These are phyloP conservation scores for Drosophila lowei DNA, from an alignment of 1,140 invertebrate species.

Conservation along the genomic window DNA sequence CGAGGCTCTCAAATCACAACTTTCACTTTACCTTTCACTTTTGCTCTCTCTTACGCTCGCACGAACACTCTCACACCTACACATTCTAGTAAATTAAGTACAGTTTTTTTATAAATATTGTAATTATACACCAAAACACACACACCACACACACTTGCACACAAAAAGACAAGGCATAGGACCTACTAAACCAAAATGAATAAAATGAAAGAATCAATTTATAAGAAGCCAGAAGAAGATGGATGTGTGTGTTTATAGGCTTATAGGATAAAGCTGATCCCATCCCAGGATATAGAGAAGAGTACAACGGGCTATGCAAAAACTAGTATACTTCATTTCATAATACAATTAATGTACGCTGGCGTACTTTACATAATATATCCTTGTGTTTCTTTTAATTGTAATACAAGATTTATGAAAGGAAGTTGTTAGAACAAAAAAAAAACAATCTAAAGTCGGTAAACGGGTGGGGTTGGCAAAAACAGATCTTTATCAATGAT, in stretches of 20 bases:
- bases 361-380: slow-evolving; percentile 64
- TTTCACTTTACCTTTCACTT: slow-evolving; percentile 29
- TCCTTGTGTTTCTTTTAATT: slow-evolving; percentile 57
- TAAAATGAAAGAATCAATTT: slow-evolving; percentile 62
- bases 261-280: neutral
- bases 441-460: slow-evolving; percentile 23
- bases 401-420: slow-evolving; percentile 57
- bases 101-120: slow-evolving; percentile 73
- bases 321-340: slow-evolving; percentile 77
- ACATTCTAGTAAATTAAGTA: slow-evolving; percentile 77
- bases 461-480: slow-evolving; percentile 4
- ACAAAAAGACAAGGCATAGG: slow-evolving; percentile 78
- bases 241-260: slow-evolving; percentile 13
- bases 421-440: slow-evolving; percentile 34
- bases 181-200: slow-evolving; percentile 63
- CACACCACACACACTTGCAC: slow-evolving; percentile 69
- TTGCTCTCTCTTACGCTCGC: slow-evolving; percentile 15
- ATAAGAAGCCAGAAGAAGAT: slow-evolving; percentile 23
- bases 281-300: slow-evolving; percentile 11
- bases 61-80: slow-evolving; percentile 43
- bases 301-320: slow-evolving; percentile 57
- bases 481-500: slow-evolving; percentile 56
- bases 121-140: slow-evolving; percentile 70
- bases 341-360: slow-evolving; percentile 78
- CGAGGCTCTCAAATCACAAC: slow-evolving; percentile 62